Percentiles rank a stretch among this genome's conserved stretches.
These are phyloP conservation scores for Plutella xylostella DNA, from an alignment of 2,888 invertebrate genomes.

Conservation along the genomic window DNA sequence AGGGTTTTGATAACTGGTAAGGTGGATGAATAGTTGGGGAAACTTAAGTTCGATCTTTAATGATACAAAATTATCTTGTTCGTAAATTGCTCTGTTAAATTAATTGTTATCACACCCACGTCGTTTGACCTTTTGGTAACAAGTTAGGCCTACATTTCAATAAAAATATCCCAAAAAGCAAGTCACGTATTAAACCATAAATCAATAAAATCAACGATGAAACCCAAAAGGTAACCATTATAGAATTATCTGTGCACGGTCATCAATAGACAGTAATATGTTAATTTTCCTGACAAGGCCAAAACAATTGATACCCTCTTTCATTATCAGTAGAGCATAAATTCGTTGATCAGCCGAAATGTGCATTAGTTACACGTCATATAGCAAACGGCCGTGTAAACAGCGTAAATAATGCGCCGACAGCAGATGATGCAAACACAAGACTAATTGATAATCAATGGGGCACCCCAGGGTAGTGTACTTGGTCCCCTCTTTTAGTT, in stretches of 20 bases:
- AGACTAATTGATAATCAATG: conserved; percentile 69
- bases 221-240: conserved; percentile 55
- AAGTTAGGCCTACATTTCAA: conserved; percentile 34
- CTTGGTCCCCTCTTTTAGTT: conserved; percentile 38
- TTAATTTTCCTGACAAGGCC: conserved; percentile 34
- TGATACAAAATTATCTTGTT: too few relatives aligned
- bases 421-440: conserved; percentile 57
- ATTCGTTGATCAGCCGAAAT: conserved; percentile 21
- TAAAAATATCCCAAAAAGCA: conserved; percentile 42
- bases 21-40: too few relatives aligned
- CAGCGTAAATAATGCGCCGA: conserved; percentile 60
- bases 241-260: conserved; percentile 47
- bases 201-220: conserved; percentile 57
- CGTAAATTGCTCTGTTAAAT: too few relatives aligned
- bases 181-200: conserved; percentile 55
- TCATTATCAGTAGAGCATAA: conserved; percentile 24
- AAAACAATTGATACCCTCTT: conserved; percentile 30
- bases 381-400: conserved; percentile 57
- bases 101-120: too few relatives aligned
- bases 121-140: too few relatives aligned
- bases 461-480: conserved; percentile 36
- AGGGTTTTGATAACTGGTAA: too few relatives aligned
- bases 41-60: too few relatives aligned
- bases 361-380: conserved; percentile 43
- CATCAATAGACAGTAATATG: conserved; percentile 53